These are phyloP conservation scores for Myiopsitta monachus DNA, from an alignment of 2,113 vertebrate genomes.

Conservation along the genomic window DNA sequence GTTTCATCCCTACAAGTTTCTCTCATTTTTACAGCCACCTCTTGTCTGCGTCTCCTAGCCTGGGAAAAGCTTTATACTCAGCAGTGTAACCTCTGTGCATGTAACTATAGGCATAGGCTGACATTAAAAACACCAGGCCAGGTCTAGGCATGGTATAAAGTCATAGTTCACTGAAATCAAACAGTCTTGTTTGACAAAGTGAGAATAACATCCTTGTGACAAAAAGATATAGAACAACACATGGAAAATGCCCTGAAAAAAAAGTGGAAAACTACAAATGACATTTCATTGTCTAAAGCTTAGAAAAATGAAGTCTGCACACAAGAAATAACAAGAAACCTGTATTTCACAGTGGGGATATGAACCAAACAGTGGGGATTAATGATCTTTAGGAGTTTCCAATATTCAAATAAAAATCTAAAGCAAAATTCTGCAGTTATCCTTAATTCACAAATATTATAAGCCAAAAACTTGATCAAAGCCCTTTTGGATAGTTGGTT, in stretches of 20 bases:
- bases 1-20: not conserved
- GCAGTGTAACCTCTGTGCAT: rapidly evolving
- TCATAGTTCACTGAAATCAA: not conserved
- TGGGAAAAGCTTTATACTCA: not conserved
- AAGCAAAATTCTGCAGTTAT: not conserved
- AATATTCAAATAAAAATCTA: constrained; percentile 17
- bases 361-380: not conserved
- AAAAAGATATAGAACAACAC: not conserved
- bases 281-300: not conserved
- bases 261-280: not conserved
- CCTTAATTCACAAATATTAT: not conserved
- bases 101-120: not conserved
- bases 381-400: not conserved
- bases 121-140: not conserved
- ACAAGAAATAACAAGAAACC: not conserved
- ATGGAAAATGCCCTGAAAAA: not conserved
- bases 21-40: not conserved
- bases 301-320: not conserved
- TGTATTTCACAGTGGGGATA: not conserved
- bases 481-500: not conserved
- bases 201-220: not conserved
- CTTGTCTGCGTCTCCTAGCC: not conserved
- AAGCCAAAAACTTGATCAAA: not conserved
- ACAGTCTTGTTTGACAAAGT: not conserved
- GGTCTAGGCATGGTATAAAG: not conserved